Conservation (phyloP, 2,888 invertebrate genomes). For the Agrotis exclamationis region DNA sequence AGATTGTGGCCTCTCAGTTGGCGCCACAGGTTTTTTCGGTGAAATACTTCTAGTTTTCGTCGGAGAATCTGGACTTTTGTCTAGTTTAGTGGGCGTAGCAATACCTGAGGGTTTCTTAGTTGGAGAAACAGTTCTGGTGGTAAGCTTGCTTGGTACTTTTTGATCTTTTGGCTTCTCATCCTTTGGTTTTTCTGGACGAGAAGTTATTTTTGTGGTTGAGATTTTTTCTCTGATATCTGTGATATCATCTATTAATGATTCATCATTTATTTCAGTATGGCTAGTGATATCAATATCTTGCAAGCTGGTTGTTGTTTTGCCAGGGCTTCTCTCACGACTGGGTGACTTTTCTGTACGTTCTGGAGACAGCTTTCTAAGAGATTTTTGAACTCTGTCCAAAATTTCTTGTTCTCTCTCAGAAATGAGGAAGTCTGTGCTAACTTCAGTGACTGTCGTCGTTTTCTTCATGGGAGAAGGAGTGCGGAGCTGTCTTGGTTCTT, state of each 20-base stretch:
- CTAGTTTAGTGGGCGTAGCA: constrained; percentile 66
- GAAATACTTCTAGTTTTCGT: constrained; percentile 82
- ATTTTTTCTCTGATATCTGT: constrained; percentile 62
- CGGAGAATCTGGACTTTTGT: constrained; percentile 72
- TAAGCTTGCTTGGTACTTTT: constrained; percentile 73
- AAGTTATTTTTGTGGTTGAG: constrained; percentile 50
- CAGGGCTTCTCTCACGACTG: constrained; percentile 76
- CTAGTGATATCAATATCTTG: constrained; percentile 74
- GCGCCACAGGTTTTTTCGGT: constrained; percentile 80
- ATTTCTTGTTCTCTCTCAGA: constrained; percentile 85
- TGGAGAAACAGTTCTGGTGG: constrained; percentile 81
- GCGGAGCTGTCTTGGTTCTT: constrained; percentile 65
- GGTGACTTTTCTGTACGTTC: constrained; percentile 79
- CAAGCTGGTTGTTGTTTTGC: constrained; percentile 77
- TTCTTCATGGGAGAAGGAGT: constrained; percentile 75
- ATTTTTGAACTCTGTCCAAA: constrained; percentile 83
- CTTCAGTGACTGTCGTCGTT: constrained; percentile 64
- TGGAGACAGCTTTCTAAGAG: constrained; percentile 84
- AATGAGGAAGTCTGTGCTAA: constrained; percentile 74
- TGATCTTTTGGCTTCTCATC: constrained; percentile 71
- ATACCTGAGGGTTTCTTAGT: constrained; percentile 75
- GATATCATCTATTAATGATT: constrained; percentile 52
- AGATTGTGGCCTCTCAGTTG: constrained; percentile 80
- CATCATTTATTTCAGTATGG: constrained; percentile 54
- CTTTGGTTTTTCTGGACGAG: constrained; percentile 57